Evolutionary conservation across 2,888 invertebrate genomes (phyloP).

Genomic region (Deroplatys truncata): DNA sequence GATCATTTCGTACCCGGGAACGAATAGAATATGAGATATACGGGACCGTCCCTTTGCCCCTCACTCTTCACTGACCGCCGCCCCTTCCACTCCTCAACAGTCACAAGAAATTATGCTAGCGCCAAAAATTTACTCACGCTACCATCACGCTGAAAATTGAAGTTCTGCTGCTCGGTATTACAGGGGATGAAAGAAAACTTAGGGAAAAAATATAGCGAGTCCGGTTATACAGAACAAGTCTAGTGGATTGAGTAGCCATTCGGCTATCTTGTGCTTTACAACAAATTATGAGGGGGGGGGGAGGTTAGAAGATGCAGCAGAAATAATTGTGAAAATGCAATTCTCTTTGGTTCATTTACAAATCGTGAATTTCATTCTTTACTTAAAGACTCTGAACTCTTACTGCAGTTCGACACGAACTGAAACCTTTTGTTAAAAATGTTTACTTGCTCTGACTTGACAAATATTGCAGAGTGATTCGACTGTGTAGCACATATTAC

Average conservation of each 20-base stretch:
- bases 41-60: neutral
- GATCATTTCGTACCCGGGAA: constrained; percentile 9
- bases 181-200: neutral
- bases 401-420: too few relatives aligned
- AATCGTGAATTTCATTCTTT: too few relatives aligned
- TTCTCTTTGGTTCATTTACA: too few relatives aligned
- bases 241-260: neutral
- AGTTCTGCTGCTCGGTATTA: neutral
- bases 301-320: too few relatives aligned
- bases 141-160: neutral
- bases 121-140: neutral
- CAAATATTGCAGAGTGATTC: too few relatives aligned
- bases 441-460: too few relatives aligned
- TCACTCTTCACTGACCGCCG: neutral
- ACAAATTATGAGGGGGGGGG: too few relatives aligned
- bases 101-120: neutral
- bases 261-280: neutral
- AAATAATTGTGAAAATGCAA: too few relatives aligned
- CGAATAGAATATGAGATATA: constrained; percentile 17
- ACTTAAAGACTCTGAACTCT: too few relatives aligned
- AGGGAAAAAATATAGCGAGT: neutral
- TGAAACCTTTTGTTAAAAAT: too few relatives aligned
- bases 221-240: neutral
- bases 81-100: neutral
- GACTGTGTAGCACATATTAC: too few relatives aligned